Percentiles rank a stretch among this genome's conserved stretches.
Conservation (phyloP, 1,140 invertebrate genomes). For the Conus betulinus region DNA sequence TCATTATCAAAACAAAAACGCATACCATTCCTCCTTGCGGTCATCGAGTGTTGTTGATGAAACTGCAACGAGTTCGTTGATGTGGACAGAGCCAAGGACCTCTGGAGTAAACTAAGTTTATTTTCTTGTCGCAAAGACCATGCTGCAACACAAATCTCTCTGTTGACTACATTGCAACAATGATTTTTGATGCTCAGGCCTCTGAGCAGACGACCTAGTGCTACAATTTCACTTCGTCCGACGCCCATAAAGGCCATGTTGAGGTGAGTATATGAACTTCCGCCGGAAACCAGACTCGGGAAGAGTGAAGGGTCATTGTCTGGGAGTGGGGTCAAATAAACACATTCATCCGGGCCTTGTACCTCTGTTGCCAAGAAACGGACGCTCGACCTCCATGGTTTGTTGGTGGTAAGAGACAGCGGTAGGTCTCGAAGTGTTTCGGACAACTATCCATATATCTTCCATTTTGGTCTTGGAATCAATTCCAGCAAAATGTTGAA, state of each 20-base stretch:
- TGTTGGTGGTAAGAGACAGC: not conserved
- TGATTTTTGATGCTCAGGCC: not conserved
- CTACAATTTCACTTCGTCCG: not conserved
- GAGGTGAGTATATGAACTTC: not conserved
- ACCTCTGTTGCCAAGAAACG: constrained; percentile 25
- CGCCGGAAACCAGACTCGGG: constrained; percentile 13
- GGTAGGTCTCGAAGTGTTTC: constrained; percentile 13
- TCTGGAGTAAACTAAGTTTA: not conserved
- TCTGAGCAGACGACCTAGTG: not conserved
- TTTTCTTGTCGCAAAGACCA: not conserved
- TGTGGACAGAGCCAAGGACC: not conserved
- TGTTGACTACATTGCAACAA: not conserved
- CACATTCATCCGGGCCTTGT: constrained; percentile 24
- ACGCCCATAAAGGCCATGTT: not conserved
- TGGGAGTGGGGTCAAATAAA: constrained; percentile 23
- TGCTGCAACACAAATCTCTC: not conserved
- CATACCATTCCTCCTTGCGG: too few species aligned
- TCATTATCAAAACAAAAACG: too few species aligned
- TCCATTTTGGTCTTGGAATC: not conserved
- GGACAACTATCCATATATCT: constrained; percentile 6
- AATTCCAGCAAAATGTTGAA: constrained; percentile 27
- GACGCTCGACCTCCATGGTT: constrained; percentile 34
- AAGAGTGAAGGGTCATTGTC: constrained; percentile 28
- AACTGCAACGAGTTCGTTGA: too few species aligned
- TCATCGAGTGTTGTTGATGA: too few species aligned